Percentiles rank a stretch among this genome's conserved stretches.
Conservation (phyloP, 1,140 invertebrate species). For the Pentalonia nigronervosa region DNA sequence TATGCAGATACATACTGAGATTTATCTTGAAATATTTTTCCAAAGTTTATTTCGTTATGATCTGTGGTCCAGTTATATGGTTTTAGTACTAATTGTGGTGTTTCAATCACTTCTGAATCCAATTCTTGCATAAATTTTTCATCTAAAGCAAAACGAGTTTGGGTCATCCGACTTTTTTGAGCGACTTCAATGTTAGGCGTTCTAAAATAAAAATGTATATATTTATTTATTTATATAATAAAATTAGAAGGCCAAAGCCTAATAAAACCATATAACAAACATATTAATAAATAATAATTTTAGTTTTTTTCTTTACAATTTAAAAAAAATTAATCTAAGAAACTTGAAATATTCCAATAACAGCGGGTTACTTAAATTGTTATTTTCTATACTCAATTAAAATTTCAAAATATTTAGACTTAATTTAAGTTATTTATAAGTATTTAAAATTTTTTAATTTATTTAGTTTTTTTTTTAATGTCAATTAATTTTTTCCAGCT, state of each 20-base stretch:
- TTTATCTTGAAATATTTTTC: not conserved
- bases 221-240: not conserved
- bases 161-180: not conserved
- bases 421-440: not conserved
- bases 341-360: not conserved
- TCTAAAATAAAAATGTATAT: not conserved
- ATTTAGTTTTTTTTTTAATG: too few relatives aligned
- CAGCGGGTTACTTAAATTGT: not conserved
- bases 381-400: not conserved
- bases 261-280: too few relatives aligned
- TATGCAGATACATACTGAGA: not conserved
- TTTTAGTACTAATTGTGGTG: constrained; percentile 38
- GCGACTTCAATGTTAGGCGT: not conserved
- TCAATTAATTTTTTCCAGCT: too few relatives aligned
- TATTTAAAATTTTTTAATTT: not conserved
- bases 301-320: too few relatives aligned
- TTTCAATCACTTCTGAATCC: constrained; percentile 46
- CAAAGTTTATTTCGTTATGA: constrained; percentile 15
- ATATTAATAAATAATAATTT: too few relatives aligned
- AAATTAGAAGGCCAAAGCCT: not conserved
- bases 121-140: constrained; percentile 54
- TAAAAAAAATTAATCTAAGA: not conserved
- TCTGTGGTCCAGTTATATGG: constrained; percentile 42
- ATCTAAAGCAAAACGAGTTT: constrained; percentile 37
- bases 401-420: not conserved